Percentiles rank a stretch among this genome's conserved stretches.
These are phyloP conservation scores for Protophormia terraenovae DNA, from an alignment of 2,888 invertebrate species.

Conservation along the genomic window DNA sequence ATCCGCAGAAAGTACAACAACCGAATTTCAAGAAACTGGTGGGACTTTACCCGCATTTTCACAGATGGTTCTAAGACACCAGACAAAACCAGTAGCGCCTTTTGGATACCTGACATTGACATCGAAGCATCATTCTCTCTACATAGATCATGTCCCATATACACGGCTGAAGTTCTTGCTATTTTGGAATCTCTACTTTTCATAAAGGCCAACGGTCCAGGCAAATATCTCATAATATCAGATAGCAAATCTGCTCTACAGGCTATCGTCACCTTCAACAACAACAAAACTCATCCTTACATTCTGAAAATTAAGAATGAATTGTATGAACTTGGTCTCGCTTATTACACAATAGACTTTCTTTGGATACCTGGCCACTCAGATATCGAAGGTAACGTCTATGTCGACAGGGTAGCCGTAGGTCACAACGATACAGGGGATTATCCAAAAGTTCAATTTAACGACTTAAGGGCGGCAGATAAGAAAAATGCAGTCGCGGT, in stretches of 20 bases:
- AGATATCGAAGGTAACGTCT: too few relatives aligned
- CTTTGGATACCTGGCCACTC: too few relatives aligned
- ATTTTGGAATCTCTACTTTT: conserved; percentile 21
- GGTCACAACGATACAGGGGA: neutral
- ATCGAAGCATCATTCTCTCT: conserved; percentile 22
- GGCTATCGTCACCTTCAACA: neutral
- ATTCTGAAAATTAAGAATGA: neutral
- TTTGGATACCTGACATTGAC: conserved; percentile 11
- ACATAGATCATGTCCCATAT: neutral
- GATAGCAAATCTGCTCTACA: conserved; percentile 38
- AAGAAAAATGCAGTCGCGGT: neutral
- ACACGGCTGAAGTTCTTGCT: conserved; percentile 17
- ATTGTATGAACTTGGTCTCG: neutral
- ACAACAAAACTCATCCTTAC: conserved; percentile 29
- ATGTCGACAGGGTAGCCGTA: too few relatives aligned
- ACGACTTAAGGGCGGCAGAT: neutral
- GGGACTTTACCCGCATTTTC: too few relatives aligned
- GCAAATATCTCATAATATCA: conserved; percentile 16
- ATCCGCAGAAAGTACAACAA: too few relatives aligned
- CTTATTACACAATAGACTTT: neutral
- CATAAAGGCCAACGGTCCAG: neutral
- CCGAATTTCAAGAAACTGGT: too few relatives aligned
- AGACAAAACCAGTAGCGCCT: too few relatives aligned
- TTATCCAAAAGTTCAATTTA: neutral
- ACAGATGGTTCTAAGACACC: too few relatives aligned